Evolutionary conservation across 1,140 invertebrate genomes (phyloP).

Genomic region (Aphelenchoides avenae): DNA sequence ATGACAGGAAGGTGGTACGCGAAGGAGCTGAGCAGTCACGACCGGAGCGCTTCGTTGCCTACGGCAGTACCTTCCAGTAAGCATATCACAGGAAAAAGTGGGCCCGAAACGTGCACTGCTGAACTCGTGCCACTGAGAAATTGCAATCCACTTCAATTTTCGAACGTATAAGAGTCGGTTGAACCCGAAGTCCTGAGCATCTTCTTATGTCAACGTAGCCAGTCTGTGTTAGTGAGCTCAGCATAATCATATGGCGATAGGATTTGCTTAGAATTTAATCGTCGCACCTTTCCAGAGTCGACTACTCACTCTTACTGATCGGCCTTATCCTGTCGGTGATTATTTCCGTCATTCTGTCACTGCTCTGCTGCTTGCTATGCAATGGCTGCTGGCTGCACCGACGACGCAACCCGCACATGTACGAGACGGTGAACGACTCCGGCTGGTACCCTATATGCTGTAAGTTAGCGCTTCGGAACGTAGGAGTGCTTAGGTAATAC

Average conservation of each 20-base stretch:
- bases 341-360: constrained; percentile 30
- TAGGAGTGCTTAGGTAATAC: no score
- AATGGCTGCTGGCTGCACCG: constrained; percentile 42
- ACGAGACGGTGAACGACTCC: constrained; percentile 31
- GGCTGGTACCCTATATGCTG: constrained; percentile 42
- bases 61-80: constrained; percentile 26
- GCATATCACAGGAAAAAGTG: neutral
- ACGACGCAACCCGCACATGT: constrained; percentile 33
- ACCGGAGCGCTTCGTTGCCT: constrained; percentile 23
- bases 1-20: neutral
- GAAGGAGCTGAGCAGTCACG: neutral
- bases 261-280: neutral
- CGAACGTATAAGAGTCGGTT: no score
- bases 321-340: constrained; percentile 37
- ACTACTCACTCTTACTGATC: constrained; percentile 33
- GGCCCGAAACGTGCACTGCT: no score
- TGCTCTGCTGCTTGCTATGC: constrained; percentile 38
- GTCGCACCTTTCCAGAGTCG: constrained; percentile 22
- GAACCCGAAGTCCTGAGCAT: no score
- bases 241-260: neutral
- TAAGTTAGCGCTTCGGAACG: no score
- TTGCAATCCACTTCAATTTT: no score
- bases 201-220: neutral
- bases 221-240: neutral
- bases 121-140: no score